Evolutionary conservation across 1,140 invertebrate genomes (phyloP).

Genomic region (Drosophila kikkawai): DNA sequence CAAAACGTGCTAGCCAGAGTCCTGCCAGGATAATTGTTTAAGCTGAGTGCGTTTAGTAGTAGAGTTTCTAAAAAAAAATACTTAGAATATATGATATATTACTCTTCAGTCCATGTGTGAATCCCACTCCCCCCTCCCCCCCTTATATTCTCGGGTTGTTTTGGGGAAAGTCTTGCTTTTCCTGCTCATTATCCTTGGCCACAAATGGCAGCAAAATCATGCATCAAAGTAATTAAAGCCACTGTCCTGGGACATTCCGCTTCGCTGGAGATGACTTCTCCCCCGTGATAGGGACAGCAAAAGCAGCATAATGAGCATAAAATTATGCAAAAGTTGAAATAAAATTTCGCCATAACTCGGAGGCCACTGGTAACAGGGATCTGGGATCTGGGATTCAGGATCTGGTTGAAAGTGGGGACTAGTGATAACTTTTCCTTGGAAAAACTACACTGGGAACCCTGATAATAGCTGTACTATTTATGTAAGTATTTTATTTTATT

Average conservation of each 20-base stretch:
- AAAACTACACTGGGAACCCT: not conserved
- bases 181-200: constrained; percentile 60
- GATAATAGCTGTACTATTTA: not conserved
- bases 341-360: constrained; percentile 73
- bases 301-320: constrained; percentile 69
- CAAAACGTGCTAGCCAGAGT: not conserved
- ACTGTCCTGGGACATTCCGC: constrained; percentile 68
- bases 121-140: too few relatives aligned
- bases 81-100: not conserved
- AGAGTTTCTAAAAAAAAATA: not conserved
- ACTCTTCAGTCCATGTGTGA: constrained; percentile 7
- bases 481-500: not conserved
- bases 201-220: constrained; percentile 79
- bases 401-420: not conserved
- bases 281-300: constrained; percentile 9
- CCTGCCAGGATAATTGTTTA: constrained; percentile 3
- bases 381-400: too few relatives aligned
- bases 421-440: constrained; percentile 19
- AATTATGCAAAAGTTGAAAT: constrained; percentile 83
- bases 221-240: constrained; percentile 81
- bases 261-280: constrained; percentile 46
- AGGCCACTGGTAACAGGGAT: constrained; percentile 18
- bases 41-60: not conserved
- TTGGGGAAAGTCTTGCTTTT: constrained; percentile 18
- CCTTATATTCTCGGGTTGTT: too few relatives aligned